These are phyloP conservation scores for Falcunculus frontatus DNA, from an alignment of 2,113 vertebrate genomes.

Conservation along the genomic window DNA sequence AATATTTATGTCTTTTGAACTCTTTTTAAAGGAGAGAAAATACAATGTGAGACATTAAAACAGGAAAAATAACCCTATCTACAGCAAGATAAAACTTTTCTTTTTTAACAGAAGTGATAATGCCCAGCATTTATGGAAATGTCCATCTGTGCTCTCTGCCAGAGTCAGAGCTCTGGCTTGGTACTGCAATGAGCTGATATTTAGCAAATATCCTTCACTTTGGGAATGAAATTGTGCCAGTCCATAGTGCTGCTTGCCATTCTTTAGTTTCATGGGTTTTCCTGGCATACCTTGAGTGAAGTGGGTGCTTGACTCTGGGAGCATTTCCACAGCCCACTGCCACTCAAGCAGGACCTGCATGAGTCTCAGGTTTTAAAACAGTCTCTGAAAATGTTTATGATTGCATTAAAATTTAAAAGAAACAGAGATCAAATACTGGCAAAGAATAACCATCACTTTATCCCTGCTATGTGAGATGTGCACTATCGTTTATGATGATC, in stretches of 20 bases:
- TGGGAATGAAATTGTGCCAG: background rate
- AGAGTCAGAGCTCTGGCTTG: background rate
- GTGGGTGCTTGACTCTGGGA: background rate
- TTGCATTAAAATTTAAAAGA: background rate
- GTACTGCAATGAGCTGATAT: background rate
- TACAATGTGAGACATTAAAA: background rate
- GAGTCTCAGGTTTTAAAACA: background rate
- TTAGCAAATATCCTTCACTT: background rate
- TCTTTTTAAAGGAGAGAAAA: background rate
- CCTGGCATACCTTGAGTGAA: background rate
- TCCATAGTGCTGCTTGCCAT: background rate
- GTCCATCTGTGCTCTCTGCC: background rate
- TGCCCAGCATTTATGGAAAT: background rate
- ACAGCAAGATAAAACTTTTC: background rate
- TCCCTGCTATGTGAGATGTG: background rate
- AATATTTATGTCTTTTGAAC: constrained; percentile 8
- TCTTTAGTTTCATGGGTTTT: background rate
- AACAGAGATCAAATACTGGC: background rate
- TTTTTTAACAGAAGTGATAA: background rate
- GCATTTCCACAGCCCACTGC: background rate
- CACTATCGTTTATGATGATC: background rate
- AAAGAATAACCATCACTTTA: background rate
- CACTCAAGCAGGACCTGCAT: background rate
- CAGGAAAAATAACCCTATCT: background rate
- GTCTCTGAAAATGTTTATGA: background rate